Evolutionary conservation across 2,888 invertebrate species (phyloP), one percentile per base, ranked within the genome.

Genomic region (Tinea semifulvella): DNA sequence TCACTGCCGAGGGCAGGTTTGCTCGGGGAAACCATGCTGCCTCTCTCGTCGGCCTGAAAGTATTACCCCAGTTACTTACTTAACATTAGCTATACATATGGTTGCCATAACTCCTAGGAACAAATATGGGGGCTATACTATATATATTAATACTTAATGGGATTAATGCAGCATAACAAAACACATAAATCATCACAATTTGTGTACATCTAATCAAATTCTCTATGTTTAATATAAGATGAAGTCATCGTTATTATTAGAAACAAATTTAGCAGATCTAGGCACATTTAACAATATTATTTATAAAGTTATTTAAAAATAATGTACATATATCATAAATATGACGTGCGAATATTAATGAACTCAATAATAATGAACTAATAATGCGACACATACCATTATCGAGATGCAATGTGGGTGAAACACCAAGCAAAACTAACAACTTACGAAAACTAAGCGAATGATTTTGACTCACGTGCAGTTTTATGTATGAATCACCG

Each of bases 1-100:
- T 77, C 75, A 48, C 80, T 61, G 49, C 82, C 67, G 49, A 75
- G 56, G 45, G 63, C 72, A 49, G 73, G 62, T 55, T 71, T 82
- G 56, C 82, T 82, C 48, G 69, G 53, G 42, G 65, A 57, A 20
- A 65, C 68, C 82, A 82, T 82, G 42, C 67, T 71, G 44, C 42
- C 31, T 49, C 63, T 64, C 47, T 63, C 63, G 54, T 56, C 71
- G 76, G 36, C 18, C 36, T 79, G 18, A 6, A 36, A 36, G 18
- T 3, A 36, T 18, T n/a, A n/a, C n/a, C n/a, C n/a, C n/a, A n/a
- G n/a, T n/a, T n/a, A n/a, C n/a, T n/a, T n/a, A n/a, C n/a, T n/a
- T n/a, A n/a, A n/a, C n/a, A n/a, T n/a, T n/a, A n/a, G n/a, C n/a
- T n/a, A n/a, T n/a, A n/a, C n/a, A n/a, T n/a, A n/a, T n/a, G n/a